These are phyloP conservation scores for Microtus ochrogaster DNA, from an alignment of 2,113 vertebrate species.

Conservation along the genomic window DNA sequence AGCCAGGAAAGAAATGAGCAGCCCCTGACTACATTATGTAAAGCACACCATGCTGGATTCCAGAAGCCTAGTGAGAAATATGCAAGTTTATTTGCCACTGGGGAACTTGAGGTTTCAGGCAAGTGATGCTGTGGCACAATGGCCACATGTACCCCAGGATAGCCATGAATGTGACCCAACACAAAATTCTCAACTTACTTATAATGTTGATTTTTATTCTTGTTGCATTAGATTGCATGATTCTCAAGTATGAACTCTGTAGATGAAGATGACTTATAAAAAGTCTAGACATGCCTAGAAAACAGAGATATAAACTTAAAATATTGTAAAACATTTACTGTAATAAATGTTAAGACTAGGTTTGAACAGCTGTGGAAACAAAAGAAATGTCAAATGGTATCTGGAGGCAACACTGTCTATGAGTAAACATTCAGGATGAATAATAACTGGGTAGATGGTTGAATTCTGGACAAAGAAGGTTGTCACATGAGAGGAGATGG, in stretches of 20 bases:
- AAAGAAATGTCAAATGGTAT: too few relatives aligned
- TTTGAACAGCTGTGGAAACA: not conserved
- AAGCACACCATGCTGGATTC: not conserved
- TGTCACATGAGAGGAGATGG: not conserved
- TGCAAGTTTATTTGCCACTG: not conserved
- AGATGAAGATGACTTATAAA: not conserved
- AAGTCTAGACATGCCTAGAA: not conserved
- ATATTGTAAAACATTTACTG: not conserved
- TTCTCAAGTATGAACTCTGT: not conserved
- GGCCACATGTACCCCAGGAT: not conserved
- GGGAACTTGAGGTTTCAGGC: not conserved
- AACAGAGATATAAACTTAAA: not conserved
- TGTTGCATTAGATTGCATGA: not conserved
- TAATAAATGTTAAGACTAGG: not conserved
- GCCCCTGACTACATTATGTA: too few relatives aligned
- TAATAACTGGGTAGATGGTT: not conserved
- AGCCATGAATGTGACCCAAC: not conserved
- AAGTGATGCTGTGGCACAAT: not conserved
- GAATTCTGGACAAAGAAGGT: not conserved
- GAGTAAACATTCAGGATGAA: not conserved
- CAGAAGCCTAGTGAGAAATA: not conserved
- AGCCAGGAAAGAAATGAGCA: too few relatives aligned
- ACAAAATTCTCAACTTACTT: not conserved
- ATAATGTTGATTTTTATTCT: not conserved
- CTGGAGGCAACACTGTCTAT: not conserved